A percentile compares a stretch with the other conserved stretches of the same genome.
Evolutionary conservation across 2,113 vertebrate species (phyloP).

Genomic region (Ibidorhyncha struthersii): DNA sequence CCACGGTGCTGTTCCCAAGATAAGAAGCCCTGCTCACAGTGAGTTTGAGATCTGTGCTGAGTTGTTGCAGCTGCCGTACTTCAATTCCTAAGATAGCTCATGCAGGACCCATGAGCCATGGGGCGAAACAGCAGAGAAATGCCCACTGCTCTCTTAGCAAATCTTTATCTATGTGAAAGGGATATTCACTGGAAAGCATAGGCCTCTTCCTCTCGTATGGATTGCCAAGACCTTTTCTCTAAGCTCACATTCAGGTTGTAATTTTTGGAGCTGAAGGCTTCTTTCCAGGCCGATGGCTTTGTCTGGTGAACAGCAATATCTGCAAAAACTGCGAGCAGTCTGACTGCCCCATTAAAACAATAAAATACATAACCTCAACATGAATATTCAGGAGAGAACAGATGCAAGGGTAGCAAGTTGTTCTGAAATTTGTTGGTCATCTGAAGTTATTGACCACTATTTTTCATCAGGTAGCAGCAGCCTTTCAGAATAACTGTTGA

Average conservation of each 20-base stretch:
- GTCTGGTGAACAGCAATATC: not conserved
- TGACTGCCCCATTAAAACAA: not conserved
- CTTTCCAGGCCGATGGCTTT: not conserved
- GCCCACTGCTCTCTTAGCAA: not conserved
- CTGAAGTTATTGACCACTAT: not conserved
- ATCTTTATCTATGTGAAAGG: not conserved
- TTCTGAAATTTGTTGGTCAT: not conserved
- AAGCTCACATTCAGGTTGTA: not conserved
- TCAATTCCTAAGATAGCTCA: not conserved
- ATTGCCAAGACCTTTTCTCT: not conserved
- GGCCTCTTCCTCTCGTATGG: not conserved
- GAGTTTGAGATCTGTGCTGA: not conserved
- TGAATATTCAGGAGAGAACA: not conserved
- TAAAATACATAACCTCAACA: not conserved
- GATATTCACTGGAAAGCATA: not conserved
- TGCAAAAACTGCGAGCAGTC: not conserved
- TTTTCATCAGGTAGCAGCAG: not conserved
- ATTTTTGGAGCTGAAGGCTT: not conserved
- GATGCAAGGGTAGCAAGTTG: not conserved
- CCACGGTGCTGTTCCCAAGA: not conserved
- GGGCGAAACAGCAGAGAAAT: not conserved
- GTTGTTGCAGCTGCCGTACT: not conserved
- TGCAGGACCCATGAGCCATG: not conserved
- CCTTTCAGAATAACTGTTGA: not conserved
- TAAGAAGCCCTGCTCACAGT: not conserved